Evolutionary conservation across 2,888 invertebrate species (phyloP).

Genomic region (Synergus laeviventris): DNA sequence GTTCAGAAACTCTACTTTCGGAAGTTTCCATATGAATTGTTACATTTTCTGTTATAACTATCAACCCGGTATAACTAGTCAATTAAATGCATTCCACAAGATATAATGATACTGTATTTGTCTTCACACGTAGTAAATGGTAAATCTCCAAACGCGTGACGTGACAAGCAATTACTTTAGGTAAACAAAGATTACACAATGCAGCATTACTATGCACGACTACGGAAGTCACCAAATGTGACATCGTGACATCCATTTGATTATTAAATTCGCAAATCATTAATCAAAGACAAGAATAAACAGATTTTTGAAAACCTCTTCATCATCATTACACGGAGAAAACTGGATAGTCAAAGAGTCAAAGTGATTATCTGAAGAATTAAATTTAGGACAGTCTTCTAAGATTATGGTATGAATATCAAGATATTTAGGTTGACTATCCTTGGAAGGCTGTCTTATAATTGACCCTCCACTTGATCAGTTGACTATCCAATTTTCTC

Average conservation of each 20-base stretch:
- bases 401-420: too few relatives aligned
- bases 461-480: too few relatives aligned
- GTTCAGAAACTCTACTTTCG: neutral
- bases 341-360: too few relatives aligned
- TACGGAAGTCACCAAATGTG: neutral
- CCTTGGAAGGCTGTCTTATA: too few relatives aligned
- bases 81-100: neutral
- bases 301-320: neutral
- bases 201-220: neutral
- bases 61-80: neutral
- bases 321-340: too few relatives aligned
- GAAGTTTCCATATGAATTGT: neutral
- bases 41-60: neutral
- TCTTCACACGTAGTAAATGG: neutral
- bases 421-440: too few relatives aligned
- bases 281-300: neutral
- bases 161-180: conserved; percentile 20
- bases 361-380: too few relatives aligned
- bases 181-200: conserved; percentile 26
- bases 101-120: neutral
- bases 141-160: conserved; percentile 1
- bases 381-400: too few relatives aligned
- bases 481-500: too few relatives aligned
- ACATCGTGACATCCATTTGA: neutral
- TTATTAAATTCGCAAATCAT: neutral